Evolutionary conservation across 2,113 vertebrate species (phyloP).

Genomic region (Candoia aspera): DNA sequence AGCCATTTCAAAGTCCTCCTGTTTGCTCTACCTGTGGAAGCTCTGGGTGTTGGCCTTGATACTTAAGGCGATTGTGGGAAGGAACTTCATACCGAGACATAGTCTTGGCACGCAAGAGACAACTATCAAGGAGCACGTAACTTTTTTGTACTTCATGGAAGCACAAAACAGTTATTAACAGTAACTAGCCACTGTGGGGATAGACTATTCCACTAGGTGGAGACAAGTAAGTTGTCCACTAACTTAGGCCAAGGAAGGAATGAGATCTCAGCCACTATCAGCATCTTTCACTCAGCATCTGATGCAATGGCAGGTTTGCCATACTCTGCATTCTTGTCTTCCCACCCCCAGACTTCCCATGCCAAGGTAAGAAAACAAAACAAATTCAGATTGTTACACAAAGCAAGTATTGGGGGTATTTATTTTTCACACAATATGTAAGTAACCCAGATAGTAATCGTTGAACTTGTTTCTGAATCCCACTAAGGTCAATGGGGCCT

Average conservation of each 20-base stretch:
- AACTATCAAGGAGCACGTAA: background rate
- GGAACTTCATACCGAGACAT: background rate
- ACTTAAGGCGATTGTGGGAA: background rate
- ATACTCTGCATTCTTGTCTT: background rate
- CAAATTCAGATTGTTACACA: background rate
- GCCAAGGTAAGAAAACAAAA: background rate
- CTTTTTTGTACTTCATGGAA: background rate
- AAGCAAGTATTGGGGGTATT: background rate
- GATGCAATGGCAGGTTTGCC: background rate
- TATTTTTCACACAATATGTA: background rate
- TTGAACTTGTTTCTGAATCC: background rate
- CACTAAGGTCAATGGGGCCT: background rate
- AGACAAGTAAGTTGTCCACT: background rate
- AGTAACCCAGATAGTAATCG: background rate
- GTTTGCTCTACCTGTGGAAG: background rate
- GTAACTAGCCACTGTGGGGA: background rate
- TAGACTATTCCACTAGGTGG: background rate
- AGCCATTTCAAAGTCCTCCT: background rate
- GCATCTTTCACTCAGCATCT: background rate
- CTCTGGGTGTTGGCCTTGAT: background rate
- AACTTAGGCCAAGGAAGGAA: background rate
- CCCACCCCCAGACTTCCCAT: background rate
- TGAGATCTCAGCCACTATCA: background rate
- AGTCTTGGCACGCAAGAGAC: background rate
- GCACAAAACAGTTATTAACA: background rate